A percentile compares a stretch with the other conserved stretches of the same genome.
These are phyloP conservation scores for Lepidocyrtoides sp. DNA, from an alignment of 2,888 invertebrate species.

Conservation along the genomic window DNA sequence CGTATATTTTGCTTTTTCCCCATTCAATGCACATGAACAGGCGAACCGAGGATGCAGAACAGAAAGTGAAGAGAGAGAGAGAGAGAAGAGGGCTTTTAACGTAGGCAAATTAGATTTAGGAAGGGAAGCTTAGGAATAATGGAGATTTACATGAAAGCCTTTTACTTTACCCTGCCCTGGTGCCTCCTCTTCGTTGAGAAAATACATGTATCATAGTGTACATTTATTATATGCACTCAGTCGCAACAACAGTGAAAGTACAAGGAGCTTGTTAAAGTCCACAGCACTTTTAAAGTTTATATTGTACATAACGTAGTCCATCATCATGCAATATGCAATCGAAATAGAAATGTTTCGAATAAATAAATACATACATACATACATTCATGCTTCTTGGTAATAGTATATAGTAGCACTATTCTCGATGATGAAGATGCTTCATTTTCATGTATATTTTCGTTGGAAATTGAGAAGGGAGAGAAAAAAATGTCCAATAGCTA, in stretches of 20 bases:
- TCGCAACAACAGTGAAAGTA: slow-evolving; percentile 43
- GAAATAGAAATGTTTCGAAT: slow-evolving; percentile 62
- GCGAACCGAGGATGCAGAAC: slow-evolving; percentile 79
- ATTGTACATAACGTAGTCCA: slow-evolving; percentile 43
- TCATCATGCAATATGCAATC: slow-evolving; percentile 55
- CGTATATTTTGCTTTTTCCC: slow-evolving; percentile 72
- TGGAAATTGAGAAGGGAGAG: slow-evolving; percentile 54
- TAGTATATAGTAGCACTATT: slow-evolving; percentile 22
- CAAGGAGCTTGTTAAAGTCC: slow-evolving; percentile 23
- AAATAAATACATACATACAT: slow-evolving; percentile 59
- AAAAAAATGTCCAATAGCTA: slow-evolving; percentile 40
- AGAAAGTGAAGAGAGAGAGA: slow-evolving; percentile 70
- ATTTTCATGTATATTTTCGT: slow-evolving; percentile 11
- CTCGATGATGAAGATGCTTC: too few relatives aligned
- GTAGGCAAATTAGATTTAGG: slow-evolving; percentile 86
- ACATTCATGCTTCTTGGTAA: slow-evolving; percentile 49
- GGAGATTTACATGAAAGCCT: slow-evolving; percentile 86
- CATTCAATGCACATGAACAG: slow-evolving; percentile 79
- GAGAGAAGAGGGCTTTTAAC: slow-evolving; percentile 86
- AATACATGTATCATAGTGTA: slow-evolving; percentile 57
- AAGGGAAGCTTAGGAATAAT: slow-evolving; percentile 86
- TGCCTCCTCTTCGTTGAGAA: slow-evolving; percentile 79
- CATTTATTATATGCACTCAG: slow-evolving; percentile 54
- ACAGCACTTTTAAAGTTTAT: too few relatives aligned
- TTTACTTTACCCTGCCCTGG: slow-evolving; percentile 83